A percentile compares a stretch with the other conserved stretches of the same genome.
These are phyloP conservation scores for Acrobasis suavella DNA, from an alignment of 2,888 invertebrate species.

Conservation along the genomic window DNA sequence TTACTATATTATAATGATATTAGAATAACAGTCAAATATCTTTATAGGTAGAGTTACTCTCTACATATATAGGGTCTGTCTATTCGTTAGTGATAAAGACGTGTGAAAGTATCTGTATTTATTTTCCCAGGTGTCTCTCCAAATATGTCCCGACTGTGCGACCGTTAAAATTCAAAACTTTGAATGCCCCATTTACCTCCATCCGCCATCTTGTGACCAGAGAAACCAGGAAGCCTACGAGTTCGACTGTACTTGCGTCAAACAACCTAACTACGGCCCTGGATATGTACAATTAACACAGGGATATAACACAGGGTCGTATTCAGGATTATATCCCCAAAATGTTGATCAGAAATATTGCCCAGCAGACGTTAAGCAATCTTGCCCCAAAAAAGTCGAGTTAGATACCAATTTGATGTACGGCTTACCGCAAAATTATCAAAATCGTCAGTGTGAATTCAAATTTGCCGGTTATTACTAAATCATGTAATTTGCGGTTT, in stretches of 20 bases:
- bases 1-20: too few species aligned
- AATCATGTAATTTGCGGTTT: conserved; percentile 6
- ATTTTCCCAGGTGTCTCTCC: conserved; percentile 41
- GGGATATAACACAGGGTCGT: conserved; percentile 9
- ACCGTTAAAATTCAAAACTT: conserved; percentile 57
- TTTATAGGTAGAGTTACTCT: too few species aligned
- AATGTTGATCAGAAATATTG: conserved; percentile 9
- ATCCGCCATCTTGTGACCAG: conserved; percentile 21
- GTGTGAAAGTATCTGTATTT: conserved; percentile 1
- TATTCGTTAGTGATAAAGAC: neutral
- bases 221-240: conserved; percentile 10
- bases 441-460: conserved; percentile 15
- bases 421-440: conserved; percentile 17
- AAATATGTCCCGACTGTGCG: conserved; percentile 41
- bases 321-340: conserved; percentile 2
- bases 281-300: neutral
- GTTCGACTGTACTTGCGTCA: conserved; percentile 23
- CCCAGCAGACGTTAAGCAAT: neutral
- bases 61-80: too few species aligned
- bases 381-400: conserved; percentile 14
- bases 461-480: conserved; percentile 16
- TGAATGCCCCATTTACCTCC: conserved; percentile 53
- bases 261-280: conserved; percentile 21
- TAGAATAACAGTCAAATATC: too few species aligned
- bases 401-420: conserved; percentile 7